Conservation (phyloP, 2,797 vertebrate genomes). For the Tadarida brasiliensis region DNA sequence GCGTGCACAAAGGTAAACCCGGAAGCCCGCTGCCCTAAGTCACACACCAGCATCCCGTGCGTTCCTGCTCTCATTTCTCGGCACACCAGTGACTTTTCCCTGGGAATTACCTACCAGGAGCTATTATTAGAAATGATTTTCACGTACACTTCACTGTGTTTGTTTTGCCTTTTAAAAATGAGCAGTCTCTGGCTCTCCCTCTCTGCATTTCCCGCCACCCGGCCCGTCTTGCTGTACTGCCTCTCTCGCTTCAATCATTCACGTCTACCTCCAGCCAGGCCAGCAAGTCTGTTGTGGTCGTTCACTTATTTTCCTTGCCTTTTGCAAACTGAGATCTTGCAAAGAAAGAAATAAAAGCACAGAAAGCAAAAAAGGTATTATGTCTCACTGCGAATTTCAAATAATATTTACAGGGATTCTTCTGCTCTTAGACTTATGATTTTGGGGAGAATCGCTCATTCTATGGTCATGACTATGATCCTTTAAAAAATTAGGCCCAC, state of each 20-base stretch:
- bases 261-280: constrained; percentile 48
- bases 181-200: constrained; percentile 30
- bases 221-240: neutral
- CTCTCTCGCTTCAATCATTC: constrained; percentile 61
- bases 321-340: constrained; percentile 46
- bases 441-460: neutral
- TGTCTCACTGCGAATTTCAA: neutral
- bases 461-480: neutral
- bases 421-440: neutral
- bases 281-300: no score
- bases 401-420: neutral
- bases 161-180: constrained; percentile 49
- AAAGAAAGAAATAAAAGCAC: constrained; percentile 39
- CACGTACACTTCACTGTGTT: constrained; percentile 45
- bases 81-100: constrained; percentile 59
- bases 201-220: constrained; percentile 36
- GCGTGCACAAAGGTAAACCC: constrained; percentile 87
- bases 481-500: neutral
- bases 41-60: constrained; percentile 75
- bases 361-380: neutral
- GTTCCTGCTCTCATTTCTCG: constrained; percentile 74
- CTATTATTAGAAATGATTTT: constrained; percentile 78
- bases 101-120: constrained; percentile 76
- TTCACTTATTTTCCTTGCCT: constrained; percentile 21
- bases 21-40: constrained; percentile 86